Percentiles rank a stretch among this genome's conserved stretches.
phyloP scores from a whole-genome alignment of 1,140 invertebrate genomes.

The Diplogasteroides magnus region DNA sequence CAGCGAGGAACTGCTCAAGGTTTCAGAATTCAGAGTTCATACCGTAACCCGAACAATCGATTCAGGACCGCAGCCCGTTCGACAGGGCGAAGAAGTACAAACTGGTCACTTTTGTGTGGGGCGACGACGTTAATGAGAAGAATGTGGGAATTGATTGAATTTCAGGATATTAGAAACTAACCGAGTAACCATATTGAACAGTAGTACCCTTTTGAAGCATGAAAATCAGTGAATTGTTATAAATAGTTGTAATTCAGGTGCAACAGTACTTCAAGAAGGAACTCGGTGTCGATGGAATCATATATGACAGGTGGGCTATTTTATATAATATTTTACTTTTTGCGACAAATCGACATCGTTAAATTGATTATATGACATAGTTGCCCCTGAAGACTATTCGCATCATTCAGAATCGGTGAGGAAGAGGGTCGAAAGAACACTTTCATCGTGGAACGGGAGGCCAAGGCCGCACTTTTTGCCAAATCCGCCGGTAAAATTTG shows the following conservation, averaged over 20 bases:
- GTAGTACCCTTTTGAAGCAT: too few relatives aligned
- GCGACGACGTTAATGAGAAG: slow-evolving; percentile 49
- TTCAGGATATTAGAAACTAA: too few relatives aligned
- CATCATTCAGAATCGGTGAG: slow-evolving; percentile 31
- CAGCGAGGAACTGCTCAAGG: slow-evolving; percentile 45
- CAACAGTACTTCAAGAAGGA: slow-evolving; percentile 50
- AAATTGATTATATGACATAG: neutral
- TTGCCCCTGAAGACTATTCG: neutral
- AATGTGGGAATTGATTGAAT: too few relatives aligned
- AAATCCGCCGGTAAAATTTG: neutral
- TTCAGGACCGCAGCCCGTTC: slow-evolving; percentile 35
- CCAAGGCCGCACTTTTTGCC: slow-evolving; percentile 27
- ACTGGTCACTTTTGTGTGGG: slow-evolving; percentile 51
- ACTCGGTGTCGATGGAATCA: slow-evolving; percentile 49
- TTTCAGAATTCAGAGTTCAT: neutral
- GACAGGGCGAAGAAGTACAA: slow-evolving; percentile 37
- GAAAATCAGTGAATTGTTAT: too few relatives aligned
- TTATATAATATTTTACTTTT: too few relatives aligned
- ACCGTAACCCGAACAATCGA: neutral
- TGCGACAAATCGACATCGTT: neutral
- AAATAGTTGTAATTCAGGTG: too few relatives aligned
- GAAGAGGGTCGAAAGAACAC: slow-evolving; percentile 30
- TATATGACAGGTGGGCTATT: slow-evolving; percentile 42
- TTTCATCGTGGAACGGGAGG: slow-evolving; percentile 31
- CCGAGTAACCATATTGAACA: too few relatives aligned